These are phyloP conservation scores for Osmoderma eremita DNA, from an alignment of 2,888 invertebrate genomes.

Conservation along the genomic window DNA sequence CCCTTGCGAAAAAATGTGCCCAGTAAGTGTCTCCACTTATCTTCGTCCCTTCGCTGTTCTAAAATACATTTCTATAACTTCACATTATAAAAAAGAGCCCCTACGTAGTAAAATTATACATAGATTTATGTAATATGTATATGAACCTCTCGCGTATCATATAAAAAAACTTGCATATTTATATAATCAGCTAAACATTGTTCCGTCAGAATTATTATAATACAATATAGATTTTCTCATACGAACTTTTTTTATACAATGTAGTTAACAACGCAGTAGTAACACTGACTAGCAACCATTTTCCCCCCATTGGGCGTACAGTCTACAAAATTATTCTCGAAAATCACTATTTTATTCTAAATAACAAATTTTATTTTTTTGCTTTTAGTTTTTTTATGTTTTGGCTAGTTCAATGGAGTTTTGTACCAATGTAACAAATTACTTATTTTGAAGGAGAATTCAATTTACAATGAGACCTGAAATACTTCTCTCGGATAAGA, in stretches of 20 bases:
- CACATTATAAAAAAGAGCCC: conserved; percentile 19
- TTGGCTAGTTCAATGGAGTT: conserved; percentile 56
- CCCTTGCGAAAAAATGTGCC: too few relatives aligned
- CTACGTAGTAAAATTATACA: conserved; percentile 8
- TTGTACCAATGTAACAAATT: conserved; percentile 60
- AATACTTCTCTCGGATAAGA: conserved; percentile 44
- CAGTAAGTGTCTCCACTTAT: too few relatives aligned
- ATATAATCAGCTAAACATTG: conserved; percentile 20
- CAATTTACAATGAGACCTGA: conserved; percentile 48
- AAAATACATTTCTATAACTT: conserved; percentile 19
- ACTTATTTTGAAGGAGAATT: conserved; percentile 55
- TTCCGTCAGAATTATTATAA: conserved; percentile 23
- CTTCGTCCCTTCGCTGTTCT: too few relatives aligned
- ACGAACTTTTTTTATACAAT: conserved; percentile 48
- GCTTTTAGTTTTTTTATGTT: conserved; percentile 41
- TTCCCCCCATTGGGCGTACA: conserved; percentile 55
- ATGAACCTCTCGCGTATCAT: too few relatives aligned
- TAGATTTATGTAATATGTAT: conserved; percentile 34
- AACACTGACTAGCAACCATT: conserved; percentile 62
- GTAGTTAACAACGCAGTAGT: conserved; percentile 51
- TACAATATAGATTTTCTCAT: conserved; percentile 47
- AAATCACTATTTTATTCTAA: conserved; percentile 49
- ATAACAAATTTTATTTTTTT: conserved; percentile 46
- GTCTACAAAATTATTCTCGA: conserved; percentile 57
- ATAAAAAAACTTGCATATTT: conserved; percentile 19